Conservation (phyloP, 1,140 invertebrate genomes). For the Tetragnatha versicolor region DNA sequence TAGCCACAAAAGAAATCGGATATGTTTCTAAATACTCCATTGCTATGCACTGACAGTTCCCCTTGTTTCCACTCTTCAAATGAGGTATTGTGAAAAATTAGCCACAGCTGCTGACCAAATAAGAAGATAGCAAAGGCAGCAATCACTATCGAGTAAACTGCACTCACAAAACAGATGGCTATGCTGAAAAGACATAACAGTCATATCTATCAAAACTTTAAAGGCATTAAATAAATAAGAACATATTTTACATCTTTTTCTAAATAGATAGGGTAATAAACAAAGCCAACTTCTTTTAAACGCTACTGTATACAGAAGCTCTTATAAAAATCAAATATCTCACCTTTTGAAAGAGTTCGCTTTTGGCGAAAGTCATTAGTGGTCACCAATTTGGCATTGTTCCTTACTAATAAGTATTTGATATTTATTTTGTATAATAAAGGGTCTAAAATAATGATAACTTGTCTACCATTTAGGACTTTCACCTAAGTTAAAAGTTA, state of each 20-base stretch:
- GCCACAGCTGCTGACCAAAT: slow-evolving; percentile 32
- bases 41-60: slow-evolving; percentile 17
- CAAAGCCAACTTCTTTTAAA: no score
- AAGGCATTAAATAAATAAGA: no score
- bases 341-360: no score
- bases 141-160: slow-evolving; percentile 48
- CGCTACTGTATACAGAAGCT: neutral
- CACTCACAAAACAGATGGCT: slow-evolving; percentile 54
- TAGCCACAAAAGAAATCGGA: slow-evolving; percentile 26
- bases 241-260: no score
- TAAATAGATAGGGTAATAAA: no score
- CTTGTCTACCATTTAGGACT: no score
- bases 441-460: no score
- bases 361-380: neutral
- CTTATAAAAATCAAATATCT: neutral
- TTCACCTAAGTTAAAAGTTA: neutral
- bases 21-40: slow-evolving; percentile 21
- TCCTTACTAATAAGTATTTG: no score
- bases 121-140: slow-evolving; percentile 1
- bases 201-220: no score
- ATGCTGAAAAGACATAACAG: no score
- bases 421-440: no score
- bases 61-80: slow-evolving; percentile 44
- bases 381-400: no score
- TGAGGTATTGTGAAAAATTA: slow-evolving; percentile 39